These are phyloP conservation scores for Harlomillsia oculata DNA, from an alignment of 1,140 invertebrate genomes.

Conservation along the genomic window DNA sequence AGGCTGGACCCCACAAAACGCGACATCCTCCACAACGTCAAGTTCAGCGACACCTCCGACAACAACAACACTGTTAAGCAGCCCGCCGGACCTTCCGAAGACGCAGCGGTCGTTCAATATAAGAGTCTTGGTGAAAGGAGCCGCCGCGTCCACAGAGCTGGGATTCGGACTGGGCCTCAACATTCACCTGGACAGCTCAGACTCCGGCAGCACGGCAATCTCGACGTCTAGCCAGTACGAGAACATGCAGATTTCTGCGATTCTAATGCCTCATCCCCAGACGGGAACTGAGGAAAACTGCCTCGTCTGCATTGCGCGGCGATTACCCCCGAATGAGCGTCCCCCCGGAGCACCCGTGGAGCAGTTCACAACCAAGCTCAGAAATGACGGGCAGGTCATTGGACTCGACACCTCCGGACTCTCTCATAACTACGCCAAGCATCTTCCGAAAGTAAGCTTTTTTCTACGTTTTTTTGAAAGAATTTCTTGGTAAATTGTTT, in stretches of 20 bases:
- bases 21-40: not conserved
- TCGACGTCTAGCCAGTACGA: constrained; percentile 36
- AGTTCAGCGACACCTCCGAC: not conserved
- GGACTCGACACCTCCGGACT: constrained; percentile 63
- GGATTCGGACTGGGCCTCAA: too few relatives aligned
- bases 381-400: constrained; percentile 72
- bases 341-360: constrained; percentile 56
- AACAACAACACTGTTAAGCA: not conserved
- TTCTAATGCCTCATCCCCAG: constrained; percentile 37
- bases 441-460: constrained; percentile 16
- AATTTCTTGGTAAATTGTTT: not conserved
- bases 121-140: constrained; percentile 13
- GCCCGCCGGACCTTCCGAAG: not conserved
- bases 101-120: constrained; percentile 35
- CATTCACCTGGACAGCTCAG: too few relatives aligned
- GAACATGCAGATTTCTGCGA: constrained; percentile 40
- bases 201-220: too few relatives aligned
- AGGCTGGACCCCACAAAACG: constrained; percentile 44
- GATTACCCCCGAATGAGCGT: constrained; percentile 73
- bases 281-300: constrained; percentile 45
- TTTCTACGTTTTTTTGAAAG: not conserved
- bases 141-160: too few relatives aligned
- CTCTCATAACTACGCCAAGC: constrained; percentile 15
- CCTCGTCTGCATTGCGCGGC: constrained; percentile 69
- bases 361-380: constrained; percentile 85